Conservation (phyloP, 2,113 vertebrate species). For the Platycercus adscitus region DNA sequence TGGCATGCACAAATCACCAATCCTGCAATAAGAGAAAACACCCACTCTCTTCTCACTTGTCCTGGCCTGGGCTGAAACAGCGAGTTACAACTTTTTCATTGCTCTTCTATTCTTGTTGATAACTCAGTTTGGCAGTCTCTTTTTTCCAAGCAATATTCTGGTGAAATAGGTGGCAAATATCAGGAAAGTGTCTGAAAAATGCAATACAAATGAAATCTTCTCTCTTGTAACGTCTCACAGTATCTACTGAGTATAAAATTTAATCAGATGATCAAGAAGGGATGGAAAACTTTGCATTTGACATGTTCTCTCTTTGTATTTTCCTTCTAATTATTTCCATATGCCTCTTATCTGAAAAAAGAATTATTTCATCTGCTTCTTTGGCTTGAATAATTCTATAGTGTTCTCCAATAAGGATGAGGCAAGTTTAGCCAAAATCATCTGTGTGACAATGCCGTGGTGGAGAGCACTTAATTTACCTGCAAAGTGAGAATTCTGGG, state of each 20-base stretch:
- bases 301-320: slow-evolving; percentile 31
- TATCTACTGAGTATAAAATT: background rate
- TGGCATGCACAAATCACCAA: background rate
- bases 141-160: background rate
- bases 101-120: background rate
- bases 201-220: background rate
- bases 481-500: background rate
- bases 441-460: background rate
- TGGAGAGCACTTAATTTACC: slow-evolving; percentile 25
- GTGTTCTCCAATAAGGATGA: slow-evolving; percentile 37
- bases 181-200: background rate
- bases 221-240: background rate
- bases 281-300: slow-evolving; percentile 13
- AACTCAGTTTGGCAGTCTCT: background rate
- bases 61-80: background rate
- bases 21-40: background rate
- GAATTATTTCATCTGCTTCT: slow-evolving; percentile 49
- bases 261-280: slow-evolving; percentile 26
- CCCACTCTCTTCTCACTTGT: background rate
- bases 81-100: background rate
- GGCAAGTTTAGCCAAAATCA: slow-evolving; percentile 33
- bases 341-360: background rate
- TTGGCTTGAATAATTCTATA: slow-evolving; percentile 39
- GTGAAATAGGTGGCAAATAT: slow-evolving; percentile 4
- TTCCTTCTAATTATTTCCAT: slow-evolving; percentile 59